Evolutionary conservation across 2,797 vertebrate genomes (phyloP).

Genomic region (Glossophaga mutica): DNA sequence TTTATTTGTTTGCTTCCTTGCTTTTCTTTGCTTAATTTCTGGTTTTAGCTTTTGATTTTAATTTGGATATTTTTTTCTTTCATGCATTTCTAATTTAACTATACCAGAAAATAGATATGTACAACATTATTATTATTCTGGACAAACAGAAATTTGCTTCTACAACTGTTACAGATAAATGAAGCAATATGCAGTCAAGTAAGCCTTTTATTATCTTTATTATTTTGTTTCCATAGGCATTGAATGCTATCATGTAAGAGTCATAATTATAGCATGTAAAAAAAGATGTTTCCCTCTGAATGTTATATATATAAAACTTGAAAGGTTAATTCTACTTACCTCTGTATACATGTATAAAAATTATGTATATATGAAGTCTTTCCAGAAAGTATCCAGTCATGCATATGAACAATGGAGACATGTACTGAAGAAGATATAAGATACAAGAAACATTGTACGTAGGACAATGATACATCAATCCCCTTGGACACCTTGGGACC

Average conservation of each 20-base stretch:
- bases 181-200: constrained; percentile 14
- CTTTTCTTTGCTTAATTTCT: background rate
- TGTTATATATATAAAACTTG: background rate
- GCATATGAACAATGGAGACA: background rate
- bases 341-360: background rate
- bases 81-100: constrained; percentile 8
- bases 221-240: constrained; percentile 15
- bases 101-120: background rate
- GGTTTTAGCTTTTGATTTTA: constrained; percentile 22
- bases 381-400: too few species aligned
- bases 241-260: background rate
- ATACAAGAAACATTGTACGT: background rate
- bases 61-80: background rate
- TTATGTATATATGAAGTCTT: background rate
- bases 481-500: too few species aligned
- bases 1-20: background rate
- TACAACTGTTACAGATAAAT: constrained; percentile 1
- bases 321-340: background rate
- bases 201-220: constrained; percentile 9
- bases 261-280: background rate
- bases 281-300: background rate
- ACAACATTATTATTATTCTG: background rate
- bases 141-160: constrained; percentile 35
- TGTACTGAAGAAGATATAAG: background rate
- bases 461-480: background rate